Evolutionary conservation across 2,113 vertebrate species (phyloP).

Genomic region (Lethenteron reissneri): DNA sequence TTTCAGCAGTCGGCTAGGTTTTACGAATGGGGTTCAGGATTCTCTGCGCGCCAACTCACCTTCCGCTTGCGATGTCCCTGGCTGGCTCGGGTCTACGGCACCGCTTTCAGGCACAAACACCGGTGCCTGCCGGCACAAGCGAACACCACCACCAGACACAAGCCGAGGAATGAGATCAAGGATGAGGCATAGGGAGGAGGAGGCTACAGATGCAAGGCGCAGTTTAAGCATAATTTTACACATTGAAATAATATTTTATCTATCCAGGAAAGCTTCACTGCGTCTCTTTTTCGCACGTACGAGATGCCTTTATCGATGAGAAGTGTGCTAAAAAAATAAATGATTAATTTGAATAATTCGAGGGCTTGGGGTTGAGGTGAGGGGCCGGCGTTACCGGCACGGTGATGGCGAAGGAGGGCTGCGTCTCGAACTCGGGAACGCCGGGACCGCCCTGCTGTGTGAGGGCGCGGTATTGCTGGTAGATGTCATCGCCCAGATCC

Average conservation of each 20-base stretch:
- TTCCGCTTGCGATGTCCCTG: conserved; percentile 60
- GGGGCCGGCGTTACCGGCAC: conserved; percentile 17
- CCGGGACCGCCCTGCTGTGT: conserved; percentile 42
- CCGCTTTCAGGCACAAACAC: conserved; percentile 61
- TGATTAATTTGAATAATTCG: background rate
- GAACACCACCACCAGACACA: background rate
- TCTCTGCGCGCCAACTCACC: conserved; percentile 21
- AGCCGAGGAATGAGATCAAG: no score
- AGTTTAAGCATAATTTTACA: background rate
- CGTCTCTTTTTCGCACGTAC: background rate
- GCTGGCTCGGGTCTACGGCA: conserved; percentile 42
- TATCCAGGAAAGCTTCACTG: no score
- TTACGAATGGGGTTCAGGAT: no score
- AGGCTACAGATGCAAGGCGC: background rate
- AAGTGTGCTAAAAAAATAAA: background rate
- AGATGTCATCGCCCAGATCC: conserved; percentile 68
- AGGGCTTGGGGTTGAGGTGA: no score
- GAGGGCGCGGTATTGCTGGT: conserved; percentile 59
- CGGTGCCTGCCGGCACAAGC: conserved; percentile 28
- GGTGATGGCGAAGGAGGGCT: conserved; percentile 60
- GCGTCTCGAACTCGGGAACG: conserved; percentile 44
- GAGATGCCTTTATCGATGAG: background rate
- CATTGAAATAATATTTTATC: no score
- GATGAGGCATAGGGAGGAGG: no score
- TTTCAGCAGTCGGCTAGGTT: no score